Conservation (phyloP, 2,113 vertebrate species). For the Heterotilapia buettikoferi region DNA sequence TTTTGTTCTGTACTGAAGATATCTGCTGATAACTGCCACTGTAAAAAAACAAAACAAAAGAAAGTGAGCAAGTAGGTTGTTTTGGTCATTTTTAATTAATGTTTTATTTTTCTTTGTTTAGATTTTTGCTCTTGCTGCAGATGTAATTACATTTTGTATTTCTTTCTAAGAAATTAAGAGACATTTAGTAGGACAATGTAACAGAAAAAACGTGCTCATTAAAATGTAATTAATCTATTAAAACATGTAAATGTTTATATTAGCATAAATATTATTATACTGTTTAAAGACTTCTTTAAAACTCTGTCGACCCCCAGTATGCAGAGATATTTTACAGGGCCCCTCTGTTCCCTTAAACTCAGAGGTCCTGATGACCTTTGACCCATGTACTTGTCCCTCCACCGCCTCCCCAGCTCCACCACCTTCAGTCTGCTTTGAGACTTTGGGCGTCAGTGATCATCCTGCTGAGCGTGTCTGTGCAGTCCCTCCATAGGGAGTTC, state of each 20-base stretch:
- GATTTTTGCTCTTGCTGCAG: not conserved
- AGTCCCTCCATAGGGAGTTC: not conserved
- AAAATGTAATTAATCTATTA: not conserved
- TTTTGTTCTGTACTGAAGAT: not conserved
- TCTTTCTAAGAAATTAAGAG: not conserved
- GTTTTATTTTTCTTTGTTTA: not conserved
- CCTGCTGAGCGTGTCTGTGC: slow-evolving; percentile 11
- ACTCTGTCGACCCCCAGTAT: not conserved
- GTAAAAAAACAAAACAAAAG: not conserved
- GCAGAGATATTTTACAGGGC: not conserved
- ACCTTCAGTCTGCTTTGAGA: slow-evolving; percentile 18
- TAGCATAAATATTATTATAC: not conserved
- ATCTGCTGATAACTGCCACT: no score
- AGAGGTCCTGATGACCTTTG: not conserved
- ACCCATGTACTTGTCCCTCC: not conserved
- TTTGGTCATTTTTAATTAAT: not conserved
- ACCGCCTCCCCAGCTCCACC: not conserved
- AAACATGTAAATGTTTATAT: not conserved
- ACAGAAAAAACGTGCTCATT: rapidly evolving
- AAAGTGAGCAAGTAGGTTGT: not conserved
- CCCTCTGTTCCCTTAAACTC: not conserved
- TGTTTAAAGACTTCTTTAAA: not conserved
- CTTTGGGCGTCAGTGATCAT: not conserved
- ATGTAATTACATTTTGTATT: not conserved
- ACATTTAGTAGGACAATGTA: not conserved